These are phyloP conservation scores for Dendrolimus kikuchii DNA, from an alignment of 1,140 invertebrate genomes.

Conservation along the genomic window DNA sequence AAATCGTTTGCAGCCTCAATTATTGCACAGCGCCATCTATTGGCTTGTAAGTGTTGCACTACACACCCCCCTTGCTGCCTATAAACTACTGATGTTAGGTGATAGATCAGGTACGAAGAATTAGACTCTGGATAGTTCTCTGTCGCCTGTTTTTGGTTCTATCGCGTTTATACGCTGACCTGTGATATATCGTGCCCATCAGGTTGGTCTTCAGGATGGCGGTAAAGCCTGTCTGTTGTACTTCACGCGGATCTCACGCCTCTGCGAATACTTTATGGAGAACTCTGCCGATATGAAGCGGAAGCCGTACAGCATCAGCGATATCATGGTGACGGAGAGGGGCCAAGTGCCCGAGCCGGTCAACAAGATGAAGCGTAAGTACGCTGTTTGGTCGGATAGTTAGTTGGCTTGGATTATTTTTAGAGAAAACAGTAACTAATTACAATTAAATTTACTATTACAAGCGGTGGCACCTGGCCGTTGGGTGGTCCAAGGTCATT, in stretches of 20 bases:
- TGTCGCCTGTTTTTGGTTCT: too few relatives aligned
- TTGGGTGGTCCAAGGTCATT: conserved; percentile 69
- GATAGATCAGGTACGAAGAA: too few relatives aligned
- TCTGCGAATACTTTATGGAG: conserved; percentile 59
- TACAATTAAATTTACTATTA: too few relatives aligned
- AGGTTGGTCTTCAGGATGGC: conserved; percentile 51
- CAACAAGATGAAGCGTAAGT: conserved; percentile 65
- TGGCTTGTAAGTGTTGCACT: too few relatives aligned
- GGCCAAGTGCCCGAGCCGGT: conserved; percentile 59
- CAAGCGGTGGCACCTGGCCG: conserved; percentile 56
- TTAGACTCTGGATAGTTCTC: too few relatives aligned
- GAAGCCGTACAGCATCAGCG: conserved; percentile 66
- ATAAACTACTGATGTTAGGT: too few relatives aligned
- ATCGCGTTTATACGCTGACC: too few relatives aligned
- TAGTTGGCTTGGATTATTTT: too few relatives aligned
- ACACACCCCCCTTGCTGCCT: too few relatives aligned
- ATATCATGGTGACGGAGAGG: conserved; percentile 53
- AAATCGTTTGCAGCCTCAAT: too few relatives aligned
- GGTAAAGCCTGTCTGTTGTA: conserved; percentile 53
- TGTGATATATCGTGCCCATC: background rate
- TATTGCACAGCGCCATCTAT: too few relatives aligned
- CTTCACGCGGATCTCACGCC: conserved; percentile 30
- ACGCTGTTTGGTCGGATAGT: background rate
- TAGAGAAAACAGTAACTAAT: too few relatives aligned
- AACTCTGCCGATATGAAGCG: conserved; percentile 46